phyloP scores from a whole-genome alignment of 2,888 invertebrate species.

The Alloplasta piceator region DNA sequence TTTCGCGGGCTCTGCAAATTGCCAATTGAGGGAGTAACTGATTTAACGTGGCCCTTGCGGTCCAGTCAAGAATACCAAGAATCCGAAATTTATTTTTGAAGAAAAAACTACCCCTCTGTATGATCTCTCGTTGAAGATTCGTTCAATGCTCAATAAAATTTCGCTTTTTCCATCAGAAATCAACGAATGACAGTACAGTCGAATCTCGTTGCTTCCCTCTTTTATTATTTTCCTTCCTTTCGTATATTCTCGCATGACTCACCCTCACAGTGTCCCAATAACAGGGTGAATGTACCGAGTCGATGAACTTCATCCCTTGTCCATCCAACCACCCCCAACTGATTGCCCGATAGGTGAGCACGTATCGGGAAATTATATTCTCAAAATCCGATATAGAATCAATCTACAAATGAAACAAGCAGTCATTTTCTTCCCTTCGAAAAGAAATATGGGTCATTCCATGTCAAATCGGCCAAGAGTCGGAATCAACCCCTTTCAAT shows the following conservation, averaged over 20 bases:
- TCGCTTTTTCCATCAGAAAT: background rate
- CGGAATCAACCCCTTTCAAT: too few species aligned
- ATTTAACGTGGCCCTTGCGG: conserved; percentile 67
- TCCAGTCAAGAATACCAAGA: too few species aligned
- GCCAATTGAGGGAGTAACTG: conserved; percentile 77
- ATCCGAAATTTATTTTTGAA: too few species aligned
- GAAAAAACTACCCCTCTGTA: too few species aligned
- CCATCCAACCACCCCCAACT: conserved; percentile 12
- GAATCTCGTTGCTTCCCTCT: conserved; percentile 32
- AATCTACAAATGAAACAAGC: background rate
- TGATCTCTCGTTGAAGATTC: background rate
- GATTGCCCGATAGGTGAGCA: conserved; percentile 41
- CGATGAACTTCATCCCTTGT: conserved; percentile 27
- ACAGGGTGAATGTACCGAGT: too few species aligned
- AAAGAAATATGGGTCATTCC: too few species aligned
- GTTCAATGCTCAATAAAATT: background rate
- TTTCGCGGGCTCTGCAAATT: conserved; percentile 78
- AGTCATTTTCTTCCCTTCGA: background rate
- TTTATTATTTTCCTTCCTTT: conserved; percentile 23
- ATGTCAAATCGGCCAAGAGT: too few species aligned
- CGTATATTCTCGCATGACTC: conserved; percentile 49
- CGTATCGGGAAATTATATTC: conserved; percentile 9
- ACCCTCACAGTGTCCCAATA: conserved; percentile 15
- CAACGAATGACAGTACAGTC: conserved; percentile 23
- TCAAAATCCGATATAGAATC: too few species aligned